phyloP scores from a whole-genome alignment of 1,140 invertebrate species.

The Bicyclus anynana region DNA sequence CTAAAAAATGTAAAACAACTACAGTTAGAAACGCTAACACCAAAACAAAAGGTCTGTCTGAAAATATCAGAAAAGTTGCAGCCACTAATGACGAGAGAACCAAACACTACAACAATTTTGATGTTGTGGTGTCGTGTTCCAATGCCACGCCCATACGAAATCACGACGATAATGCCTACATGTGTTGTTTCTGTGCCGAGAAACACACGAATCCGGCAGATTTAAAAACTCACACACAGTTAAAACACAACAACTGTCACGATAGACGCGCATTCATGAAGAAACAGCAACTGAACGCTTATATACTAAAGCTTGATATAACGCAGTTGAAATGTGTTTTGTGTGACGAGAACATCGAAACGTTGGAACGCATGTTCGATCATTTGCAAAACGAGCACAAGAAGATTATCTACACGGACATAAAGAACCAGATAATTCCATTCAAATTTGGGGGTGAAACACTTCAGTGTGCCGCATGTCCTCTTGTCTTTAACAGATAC shows the following conservation, averaged over 20 bases:
- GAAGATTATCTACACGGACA: conserved; percentile 22
- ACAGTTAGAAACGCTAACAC: background rate
- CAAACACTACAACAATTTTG: background rate
- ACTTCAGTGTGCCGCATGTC: conserved; percentile 35
- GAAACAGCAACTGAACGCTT: background rate
- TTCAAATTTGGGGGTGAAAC: conserved; percentile 37
- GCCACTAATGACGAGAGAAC: background rate
- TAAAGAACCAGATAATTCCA: conserved; percentile 39
- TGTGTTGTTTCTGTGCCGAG: conserved; percentile 39
- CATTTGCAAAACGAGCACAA: conserved; percentile 32
- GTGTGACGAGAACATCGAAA: conserved; percentile 26
- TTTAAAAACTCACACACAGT: conserved; percentile 43
- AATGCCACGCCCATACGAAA: conserved; percentile 47
- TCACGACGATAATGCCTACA: conserved; percentile 26
- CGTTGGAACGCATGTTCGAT: conserved; percentile 27
- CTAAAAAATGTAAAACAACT: background rate
- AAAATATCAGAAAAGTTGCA: background rate
- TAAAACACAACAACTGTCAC: background rate
- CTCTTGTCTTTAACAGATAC: conserved; percentile 26
- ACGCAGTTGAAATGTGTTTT: conserved; percentile 37
- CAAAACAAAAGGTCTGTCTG: background rate
- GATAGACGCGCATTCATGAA: background rate
- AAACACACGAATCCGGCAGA: conserved; percentile 30
- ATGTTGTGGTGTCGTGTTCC: conserved; percentile 29
- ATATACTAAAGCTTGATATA: conserved; percentile 37